Conservation (phyloP, 2,888 invertebrate species). For the Stomorhina lunata region DNA sequence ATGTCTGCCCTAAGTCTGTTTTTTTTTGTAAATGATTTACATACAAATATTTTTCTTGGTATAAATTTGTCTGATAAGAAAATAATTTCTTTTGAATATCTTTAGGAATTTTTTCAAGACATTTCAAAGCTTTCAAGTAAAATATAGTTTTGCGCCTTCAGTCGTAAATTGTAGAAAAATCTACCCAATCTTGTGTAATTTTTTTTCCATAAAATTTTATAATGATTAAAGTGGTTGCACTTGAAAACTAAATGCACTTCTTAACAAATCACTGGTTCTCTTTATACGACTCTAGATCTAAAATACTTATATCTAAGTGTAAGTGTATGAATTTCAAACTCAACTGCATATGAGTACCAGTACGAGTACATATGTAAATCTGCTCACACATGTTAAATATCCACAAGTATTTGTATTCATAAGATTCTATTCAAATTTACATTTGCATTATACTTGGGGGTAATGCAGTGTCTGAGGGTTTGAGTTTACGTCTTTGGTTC, state of each 20-base stretch:
- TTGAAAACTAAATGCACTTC: conserved; percentile 64
- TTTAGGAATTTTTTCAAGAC: background rate
- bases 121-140: background rate
- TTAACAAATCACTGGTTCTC: conserved; percentile 44
- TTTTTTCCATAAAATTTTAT: conserved; percentile 44
- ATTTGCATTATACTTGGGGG: conserved; percentile 31
- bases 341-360: background rate
- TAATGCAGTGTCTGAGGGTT: background rate
- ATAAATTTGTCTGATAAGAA: background rate
- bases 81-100: background rate
- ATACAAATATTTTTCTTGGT: no score
- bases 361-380: background rate
- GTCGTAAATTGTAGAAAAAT: background rate
- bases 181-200: conserved; percentile 17
- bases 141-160: background rate
- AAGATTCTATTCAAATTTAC: conserved; percentile 1
- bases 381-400: background rate
- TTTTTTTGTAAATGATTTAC: no score
- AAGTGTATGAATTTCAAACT: no score
- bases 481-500: conserved; percentile 35
- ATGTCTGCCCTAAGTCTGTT: no score
- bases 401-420: conserved; percentile 30
- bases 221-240: conserved; percentile 64
- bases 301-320: no score
- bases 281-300: conserved; percentile 12